These are phyloP conservation scores for Nephrotoma guestfalica DNA, from an alignment of 2,888 invertebrate genomes.

Conservation along the genomic window DNA sequence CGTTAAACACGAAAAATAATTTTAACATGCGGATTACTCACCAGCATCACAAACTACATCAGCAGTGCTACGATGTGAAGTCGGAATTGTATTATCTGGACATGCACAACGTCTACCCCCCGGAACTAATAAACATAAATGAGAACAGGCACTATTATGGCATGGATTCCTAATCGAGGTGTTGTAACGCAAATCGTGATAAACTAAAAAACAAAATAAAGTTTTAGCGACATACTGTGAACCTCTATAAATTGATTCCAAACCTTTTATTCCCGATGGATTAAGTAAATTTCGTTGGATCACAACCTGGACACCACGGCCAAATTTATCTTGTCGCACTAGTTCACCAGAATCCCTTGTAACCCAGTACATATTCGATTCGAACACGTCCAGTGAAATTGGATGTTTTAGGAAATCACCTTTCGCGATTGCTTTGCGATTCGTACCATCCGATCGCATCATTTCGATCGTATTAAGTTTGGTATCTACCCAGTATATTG, in stretches of 20 bases:
- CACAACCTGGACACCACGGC: constrained; percentile 75
- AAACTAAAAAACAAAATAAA: constrained; percentile 35
- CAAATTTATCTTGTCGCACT: constrained; percentile 89
- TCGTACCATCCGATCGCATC: constrained; percentile 66
- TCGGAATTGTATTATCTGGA: constrained; percentile 53
- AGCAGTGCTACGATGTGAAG: constrained; percentile 40
- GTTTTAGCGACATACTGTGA: no score
- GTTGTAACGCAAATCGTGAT: constrained; percentile 74
- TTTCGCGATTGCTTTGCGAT: constrained; percentile 52
- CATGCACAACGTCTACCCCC: constrained; percentile 81
- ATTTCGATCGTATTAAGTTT: constrained; percentile 83
- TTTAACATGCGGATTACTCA: not conserved
- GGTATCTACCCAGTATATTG: constrained; percentile 91
- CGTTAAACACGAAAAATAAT: constrained; percentile 2
- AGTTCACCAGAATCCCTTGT: constrained; percentile 79
- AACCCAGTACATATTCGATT: constrained; percentile 86
- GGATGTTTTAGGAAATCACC: constrained; percentile 68
- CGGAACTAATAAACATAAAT: constrained; percentile 84
- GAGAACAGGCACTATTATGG: constrained; percentile 62
- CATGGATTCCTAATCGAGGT: constrained; percentile 53
- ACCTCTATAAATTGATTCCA: not conserved
- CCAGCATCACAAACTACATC: constrained; percentile 66
- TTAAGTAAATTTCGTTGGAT: constrained; percentile 72
- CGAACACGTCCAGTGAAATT: constrained; percentile 83
- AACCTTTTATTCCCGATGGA: constrained; percentile 64